Percentiles rank a stretch among this genome's conserved stretches.
These are phyloP conservation scores for Liodrosophila aerea DNA, from an alignment of 2,888 invertebrate genomes.

Conservation along the genomic window DNA sequence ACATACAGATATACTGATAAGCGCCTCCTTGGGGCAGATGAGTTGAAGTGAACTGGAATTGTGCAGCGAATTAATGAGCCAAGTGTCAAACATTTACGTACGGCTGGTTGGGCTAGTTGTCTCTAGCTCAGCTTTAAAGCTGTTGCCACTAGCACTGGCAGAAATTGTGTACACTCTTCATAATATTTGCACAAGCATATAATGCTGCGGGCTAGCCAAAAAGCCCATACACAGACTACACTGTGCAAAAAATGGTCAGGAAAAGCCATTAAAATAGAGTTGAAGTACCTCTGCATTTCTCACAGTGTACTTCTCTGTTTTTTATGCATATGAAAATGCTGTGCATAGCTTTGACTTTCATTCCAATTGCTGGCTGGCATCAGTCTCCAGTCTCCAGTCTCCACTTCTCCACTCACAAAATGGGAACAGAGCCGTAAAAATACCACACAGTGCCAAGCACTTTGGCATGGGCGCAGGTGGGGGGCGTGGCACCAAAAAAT, in stretches of 20 bases:
- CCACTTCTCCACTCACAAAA: conserved; percentile 20
- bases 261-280: too few relatives aligned
- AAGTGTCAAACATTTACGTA: conserved; percentile 33
- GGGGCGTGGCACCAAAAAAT: conserved; percentile 19
- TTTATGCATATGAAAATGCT: conserved; percentile 18
- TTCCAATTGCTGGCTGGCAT: conserved; percentile 30
- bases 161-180: conserved; percentile 42
- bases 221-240: conserved; percentile 7
- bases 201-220: conserved; percentile 44
- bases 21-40: not conserved
- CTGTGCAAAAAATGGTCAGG: conserved; percentile 18
- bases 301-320: conserved; percentile 10
- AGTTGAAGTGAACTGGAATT: conserved; percentile 35
- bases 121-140: too few relatives aligned
- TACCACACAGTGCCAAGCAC: conserved; percentile 30
- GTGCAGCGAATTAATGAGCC: conserved; percentile 43
- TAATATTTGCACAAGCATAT: conserved; percentile 56
- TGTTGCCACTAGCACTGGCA: too few relatives aligned
- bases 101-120: too few relatives aligned
- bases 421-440: conserved; percentile 37
- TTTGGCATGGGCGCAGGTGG: conserved; percentile 24
- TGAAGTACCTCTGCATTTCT: too few relatives aligned
- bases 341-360: conserved; percentile 28
- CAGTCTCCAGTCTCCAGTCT: too few relatives aligned
- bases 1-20: too few relatives aligned